Conservation (phyloP, 1,140 invertebrate species). For the Notospermus geniculatus region DNA sequence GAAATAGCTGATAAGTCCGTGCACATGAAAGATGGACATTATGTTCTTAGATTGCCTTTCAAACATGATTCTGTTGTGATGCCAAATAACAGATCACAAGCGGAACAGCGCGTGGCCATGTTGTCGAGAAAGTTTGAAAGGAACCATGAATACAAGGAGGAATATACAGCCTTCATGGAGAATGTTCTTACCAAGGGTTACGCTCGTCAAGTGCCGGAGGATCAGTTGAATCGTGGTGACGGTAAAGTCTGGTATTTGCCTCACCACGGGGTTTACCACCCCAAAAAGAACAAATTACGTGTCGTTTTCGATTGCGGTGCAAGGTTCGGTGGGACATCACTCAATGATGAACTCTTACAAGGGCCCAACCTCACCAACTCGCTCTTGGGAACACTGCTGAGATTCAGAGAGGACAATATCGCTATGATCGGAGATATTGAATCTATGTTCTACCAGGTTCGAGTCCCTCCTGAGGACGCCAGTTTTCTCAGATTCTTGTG, state of each 20-base stretch:
- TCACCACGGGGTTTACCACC: constrained; percentile 10
- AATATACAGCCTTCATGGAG: not conserved
- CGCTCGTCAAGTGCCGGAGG: constrained; percentile 6
- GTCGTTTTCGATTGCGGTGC: constrained; percentile 6
- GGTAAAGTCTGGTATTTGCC: constrained; percentile 10
- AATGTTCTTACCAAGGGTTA: not conserved
- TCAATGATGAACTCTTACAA: constrained; percentile 13
- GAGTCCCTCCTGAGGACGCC: constrained; percentile 13
- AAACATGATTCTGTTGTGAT: not conserved
- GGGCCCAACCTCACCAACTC: constrained; percentile 14
- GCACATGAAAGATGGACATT: not conserved
- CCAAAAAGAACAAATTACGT: too few relatives aligned
- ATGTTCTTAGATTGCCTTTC: not conserved
- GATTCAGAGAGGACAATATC: constrained; percentile 16
- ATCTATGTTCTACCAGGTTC: constrained; percentile 23
- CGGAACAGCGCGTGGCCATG: not conserved
- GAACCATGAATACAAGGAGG: not conserved
- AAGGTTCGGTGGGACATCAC: constrained; percentile 10
- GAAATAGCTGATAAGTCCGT: not conserved
- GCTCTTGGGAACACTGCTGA: constrained; percentile 11
- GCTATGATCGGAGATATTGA: constrained; percentile 21
- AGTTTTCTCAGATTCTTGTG: constrained; percentile 16
- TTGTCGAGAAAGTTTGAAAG: not conserved
- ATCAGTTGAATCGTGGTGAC: constrained; percentile 3
- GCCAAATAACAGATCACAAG: not conserved